Percentiles rank a stretch among this genome's conserved stretches.
phyloP scores from a whole-genome alignment of 2,797 vertebrate genomes.

The Xenopus petersii region DNA sequence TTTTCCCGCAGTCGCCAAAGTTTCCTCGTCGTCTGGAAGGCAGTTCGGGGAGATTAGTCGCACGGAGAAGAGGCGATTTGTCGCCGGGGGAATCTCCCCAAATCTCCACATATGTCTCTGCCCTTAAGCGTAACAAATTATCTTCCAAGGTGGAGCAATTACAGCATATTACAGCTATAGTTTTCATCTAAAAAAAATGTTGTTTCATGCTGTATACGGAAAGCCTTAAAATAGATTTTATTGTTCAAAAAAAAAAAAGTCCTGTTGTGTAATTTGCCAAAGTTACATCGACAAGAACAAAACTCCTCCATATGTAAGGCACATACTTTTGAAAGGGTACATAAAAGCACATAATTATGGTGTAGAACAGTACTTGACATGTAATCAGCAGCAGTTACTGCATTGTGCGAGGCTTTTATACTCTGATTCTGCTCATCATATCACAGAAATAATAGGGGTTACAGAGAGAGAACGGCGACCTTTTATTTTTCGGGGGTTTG shows the following conservation, averaged over 20 bases:
- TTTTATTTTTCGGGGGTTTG: constrained; percentile 42
- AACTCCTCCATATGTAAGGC: constrained; percentile 17
- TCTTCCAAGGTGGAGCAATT: no score
- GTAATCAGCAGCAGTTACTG: constrained; percentile 37
- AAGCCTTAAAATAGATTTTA: neutral
- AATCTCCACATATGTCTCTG: no score
- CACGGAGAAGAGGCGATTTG: no score
- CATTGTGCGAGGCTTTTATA: constrained; percentile 36
- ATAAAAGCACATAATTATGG: constrained; percentile 45
- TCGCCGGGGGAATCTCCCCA: no score
- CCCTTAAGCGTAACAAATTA: no score
- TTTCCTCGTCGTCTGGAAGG: no score
- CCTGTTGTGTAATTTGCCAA: neutral
- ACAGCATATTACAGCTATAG: neutral
- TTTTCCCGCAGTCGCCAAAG: no score
- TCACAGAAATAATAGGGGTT: constrained; percentile 47
- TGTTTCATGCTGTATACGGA: neutral
- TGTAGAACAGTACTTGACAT: constrained; percentile 41
- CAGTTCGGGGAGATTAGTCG: no score
- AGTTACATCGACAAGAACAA: constrained; percentile 5
- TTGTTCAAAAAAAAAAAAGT: neutral
- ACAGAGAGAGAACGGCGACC: constrained; percentile 30
- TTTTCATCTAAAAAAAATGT: neutral
- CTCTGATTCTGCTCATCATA: constrained; percentile 36
- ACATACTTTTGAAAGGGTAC: constrained; percentile 30